A percentile compares a stretch with the other conserved stretches of the same genome.
These are phyloP conservation scores for Hippocampus barbouri DNA, from an alignment of 2,113 vertebrate species.

Conservation along the genomic window DNA sequence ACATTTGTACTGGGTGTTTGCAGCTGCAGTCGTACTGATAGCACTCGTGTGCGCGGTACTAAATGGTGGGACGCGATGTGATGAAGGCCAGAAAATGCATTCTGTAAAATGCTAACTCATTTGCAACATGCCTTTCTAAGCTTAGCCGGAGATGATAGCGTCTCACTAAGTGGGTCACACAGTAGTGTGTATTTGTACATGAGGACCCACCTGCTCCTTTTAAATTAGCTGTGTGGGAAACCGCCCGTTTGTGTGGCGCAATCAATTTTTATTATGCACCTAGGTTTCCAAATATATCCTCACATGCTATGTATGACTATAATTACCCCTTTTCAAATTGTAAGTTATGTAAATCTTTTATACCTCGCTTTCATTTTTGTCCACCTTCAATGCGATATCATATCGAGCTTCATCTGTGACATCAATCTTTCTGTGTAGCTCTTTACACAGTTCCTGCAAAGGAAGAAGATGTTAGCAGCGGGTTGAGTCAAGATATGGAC, in stretches of 20 bases:
- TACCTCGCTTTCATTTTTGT: slow-evolving; percentile 71
- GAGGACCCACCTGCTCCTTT: not conserved
- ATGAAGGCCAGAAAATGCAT: not conserved
- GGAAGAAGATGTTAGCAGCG: not conserved
- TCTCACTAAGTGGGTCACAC: slow-evolving; percentile 1
- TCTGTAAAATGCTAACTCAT: not conserved
- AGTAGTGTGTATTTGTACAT: not conserved
- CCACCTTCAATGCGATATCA: slow-evolving; percentile 68
- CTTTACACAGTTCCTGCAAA: slow-evolving; percentile 71
- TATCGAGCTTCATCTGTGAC: slow-evolving; percentile 70
- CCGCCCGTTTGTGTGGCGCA: not conserved
- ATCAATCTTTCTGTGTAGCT: slow-evolving; percentile 70
- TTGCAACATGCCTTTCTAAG: not conserved
- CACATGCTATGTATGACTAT: not conserved
- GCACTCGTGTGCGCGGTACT: not conserved
- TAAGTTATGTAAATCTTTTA: not conserved
- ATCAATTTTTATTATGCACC: not conserved
- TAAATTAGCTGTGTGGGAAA: slow-evolving; percentile 1
- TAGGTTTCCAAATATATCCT: not conserved
- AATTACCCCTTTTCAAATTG: not conserved
- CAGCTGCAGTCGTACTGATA: not conserved
- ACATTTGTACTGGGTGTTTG: no score
- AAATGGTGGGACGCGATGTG: not conserved
- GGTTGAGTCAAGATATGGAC: not conserved
- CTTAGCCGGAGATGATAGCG: not conserved